phyloP scores from a whole-genome alignment of 2,888 invertebrate genomes.

The Monoplex corrugatus region DNA sequence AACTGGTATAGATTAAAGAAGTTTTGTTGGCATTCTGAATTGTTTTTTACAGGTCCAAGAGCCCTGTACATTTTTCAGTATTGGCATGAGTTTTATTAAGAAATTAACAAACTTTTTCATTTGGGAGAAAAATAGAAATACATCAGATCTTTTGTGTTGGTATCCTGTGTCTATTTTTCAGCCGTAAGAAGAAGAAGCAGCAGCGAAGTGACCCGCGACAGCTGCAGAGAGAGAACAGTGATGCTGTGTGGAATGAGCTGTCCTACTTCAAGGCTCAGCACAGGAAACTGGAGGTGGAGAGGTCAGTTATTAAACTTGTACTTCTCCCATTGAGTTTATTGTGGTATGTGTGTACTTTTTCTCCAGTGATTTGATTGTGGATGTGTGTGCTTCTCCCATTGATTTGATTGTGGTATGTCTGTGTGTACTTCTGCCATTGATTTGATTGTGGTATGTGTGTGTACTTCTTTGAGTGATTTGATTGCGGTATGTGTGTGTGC shows the following conservation, averaged over 20 bases:
- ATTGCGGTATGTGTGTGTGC: too few relatives aligned
- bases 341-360: too few relatives aligned
- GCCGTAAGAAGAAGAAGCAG: slow-evolving; percentile 60
- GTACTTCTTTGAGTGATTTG: too few relatives aligned
- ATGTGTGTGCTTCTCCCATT: too few relatives aligned
- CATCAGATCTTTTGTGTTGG: neutral
- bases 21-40: too few relatives aligned
- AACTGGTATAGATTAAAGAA: too few relatives aligned
- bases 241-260: slow-evolving; percentile 80
- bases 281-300: slow-evolving; percentile 74
- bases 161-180: neutral
- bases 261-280: slow-evolving; percentile 78
- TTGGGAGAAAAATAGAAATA: neutral
- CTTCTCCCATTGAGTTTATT: neutral
- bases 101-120: too few relatives aligned
- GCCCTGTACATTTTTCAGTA: neutral
- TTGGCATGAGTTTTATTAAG: neutral
- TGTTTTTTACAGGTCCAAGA: neutral
- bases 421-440: too few relatives aligned
- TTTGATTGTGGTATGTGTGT: too few relatives aligned
- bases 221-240: slow-evolving; percentile 78
- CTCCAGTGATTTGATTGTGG: too few relatives aligned
- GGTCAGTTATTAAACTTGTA: slow-evolving; percentile 60
- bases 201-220: slow-evolving; percentile 73
- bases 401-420: too few relatives aligned